Percentiles rank a stretch among this genome's conserved stretches.
phyloP scores from a whole-genome alignment of 2,888 invertebrate species.

The Plemyria rubiginata region DNA sequence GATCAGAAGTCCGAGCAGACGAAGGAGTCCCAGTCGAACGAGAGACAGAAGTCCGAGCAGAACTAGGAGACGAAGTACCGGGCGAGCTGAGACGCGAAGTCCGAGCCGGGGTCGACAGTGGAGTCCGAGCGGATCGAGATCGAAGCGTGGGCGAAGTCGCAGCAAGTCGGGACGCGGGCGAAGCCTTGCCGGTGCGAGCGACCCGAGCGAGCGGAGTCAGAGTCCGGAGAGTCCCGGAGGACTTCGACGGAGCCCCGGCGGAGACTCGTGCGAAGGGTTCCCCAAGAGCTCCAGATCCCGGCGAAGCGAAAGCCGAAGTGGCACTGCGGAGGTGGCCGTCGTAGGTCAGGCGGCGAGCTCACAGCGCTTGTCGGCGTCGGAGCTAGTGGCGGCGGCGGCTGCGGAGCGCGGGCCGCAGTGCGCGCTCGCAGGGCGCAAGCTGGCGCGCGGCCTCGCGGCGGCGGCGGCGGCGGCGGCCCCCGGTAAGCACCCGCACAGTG shows the following conservation, averaged over 20 bases:
- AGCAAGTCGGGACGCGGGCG: constrained; percentile 1
- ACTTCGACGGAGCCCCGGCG: neutral
- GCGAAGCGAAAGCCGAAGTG: neutral
- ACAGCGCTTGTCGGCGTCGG: constrained; percentile 53
- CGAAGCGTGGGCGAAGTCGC: neutral
- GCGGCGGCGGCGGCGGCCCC: constrained; percentile 53
- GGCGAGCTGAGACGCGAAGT: constrained; percentile 15
- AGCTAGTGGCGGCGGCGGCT: constrained; percentile 61
- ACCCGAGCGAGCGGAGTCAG: neutral
- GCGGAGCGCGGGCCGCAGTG: constrained; percentile 48
- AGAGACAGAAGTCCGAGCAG: constrained; percentile 6
- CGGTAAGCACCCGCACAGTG: constrained; percentile 51
- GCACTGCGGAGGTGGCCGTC: neutral
- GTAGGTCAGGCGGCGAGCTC: too few species aligned
- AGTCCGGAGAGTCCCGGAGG: neutral
- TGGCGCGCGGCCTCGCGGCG: constrained; percentile 60
- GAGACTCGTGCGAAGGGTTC: neutral
- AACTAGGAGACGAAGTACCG: constrained; percentile 10
- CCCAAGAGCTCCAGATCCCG: neutral
- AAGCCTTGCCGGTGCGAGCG: neutral
- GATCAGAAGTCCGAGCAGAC: constrained; percentile 9
- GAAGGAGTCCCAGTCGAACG: constrained; percentile 10
- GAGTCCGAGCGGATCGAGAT: constrained; percentile 11
- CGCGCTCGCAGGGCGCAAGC: constrained; percentile 49
- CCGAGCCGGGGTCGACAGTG: constrained; percentile 5